Base-by-base conservation (phyloP, 2,113 vertebrate genomes). In the Lepisosteus osseus region DNA sequence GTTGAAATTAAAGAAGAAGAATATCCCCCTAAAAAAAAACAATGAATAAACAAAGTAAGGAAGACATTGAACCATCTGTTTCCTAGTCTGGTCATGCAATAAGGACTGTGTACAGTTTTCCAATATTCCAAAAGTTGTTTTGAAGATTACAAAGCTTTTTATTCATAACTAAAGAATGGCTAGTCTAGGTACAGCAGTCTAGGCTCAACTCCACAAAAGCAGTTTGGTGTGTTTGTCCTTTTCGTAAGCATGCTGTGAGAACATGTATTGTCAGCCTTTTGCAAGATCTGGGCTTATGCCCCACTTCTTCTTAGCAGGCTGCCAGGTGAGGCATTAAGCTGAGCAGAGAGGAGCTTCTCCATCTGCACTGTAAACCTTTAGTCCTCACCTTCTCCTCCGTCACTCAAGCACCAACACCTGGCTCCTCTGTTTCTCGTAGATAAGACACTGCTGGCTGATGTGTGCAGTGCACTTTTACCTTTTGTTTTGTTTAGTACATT, bases 341-440 rank as follows among this genome's bases (percentile, higher is more conserved):
- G 5, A 5, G 9, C 5, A 51, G 47, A 51, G 9, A 51, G 47
- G 47, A 9, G 9, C 47, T 51, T 29, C 29, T 29, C 5, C 47
- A 51, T 51, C 1, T 51, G 29, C 29, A 29, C 29, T 29, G 9
- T 51, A 9, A 51, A 9, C 47, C 5, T 6, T 6, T 5, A 51
- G 47, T 51, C 1, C 47, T 9, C 5, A 5, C 47, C 47, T 51
- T 5, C 47, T 51, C 47, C 47, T 9, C 47, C 47, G 9, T 9
- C 47, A 5, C 47, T 51, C 5, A 51, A 51, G 9, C 47, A 51
- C 1, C 47, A 51, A 51, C 47, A 51, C 47, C 9, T 51, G 9
- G 47, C 47, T 51, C 71, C 76, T 82, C 80, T 86, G 83, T 67
- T 76, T 74, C 63, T 78, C 44, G 61, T 71, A 77, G 86, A 88